Evolutionary conservation across 2,797 vertebrate species (phyloP).

Genomic region (Remorina albescens): DNA sequence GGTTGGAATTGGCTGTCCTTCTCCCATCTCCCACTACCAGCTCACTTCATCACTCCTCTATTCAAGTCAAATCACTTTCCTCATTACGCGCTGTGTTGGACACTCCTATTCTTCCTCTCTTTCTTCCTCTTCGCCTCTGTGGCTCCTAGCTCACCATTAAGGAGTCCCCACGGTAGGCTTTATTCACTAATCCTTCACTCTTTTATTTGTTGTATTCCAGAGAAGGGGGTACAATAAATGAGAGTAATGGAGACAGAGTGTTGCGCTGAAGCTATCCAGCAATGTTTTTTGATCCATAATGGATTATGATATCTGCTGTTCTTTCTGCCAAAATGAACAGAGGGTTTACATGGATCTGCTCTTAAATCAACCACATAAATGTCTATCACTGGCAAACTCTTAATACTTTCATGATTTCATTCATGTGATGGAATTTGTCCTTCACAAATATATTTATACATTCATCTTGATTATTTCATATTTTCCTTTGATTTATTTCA

Average conservation of each 20-base stretch:
- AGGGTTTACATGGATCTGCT: conserved; percentile 37
- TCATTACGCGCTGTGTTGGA: conserved; percentile 53
- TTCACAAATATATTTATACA: conserved; percentile 22
- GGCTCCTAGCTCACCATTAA: conserved; percentile 64
- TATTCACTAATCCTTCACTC: conserved; percentile 50
- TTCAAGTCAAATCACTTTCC: conserved; percentile 63
- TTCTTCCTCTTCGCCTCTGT: conserved; percentile 41
- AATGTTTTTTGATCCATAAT: conserved; percentile 41
- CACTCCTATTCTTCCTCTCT: conserved; percentile 51
- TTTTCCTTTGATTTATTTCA: conserved; percentile 27
- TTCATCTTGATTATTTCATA: conserved; percentile 19
- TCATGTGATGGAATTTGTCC: conserved; percentile 18
- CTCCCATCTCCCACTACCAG: conserved; percentile 43
- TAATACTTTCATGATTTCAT: conserved; percentile 22
- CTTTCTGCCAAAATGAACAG: conserved; percentile 46
- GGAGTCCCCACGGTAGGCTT: conserved; percentile 61
- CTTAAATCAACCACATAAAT: conserved; percentile 35
- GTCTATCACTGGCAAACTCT: conserved; percentile 16
- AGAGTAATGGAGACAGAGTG: conserved; percentile 34
- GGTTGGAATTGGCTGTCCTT: conserved; percentile 47
- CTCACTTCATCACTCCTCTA: conserved; percentile 63
- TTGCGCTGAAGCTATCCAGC: conserved; percentile 33
- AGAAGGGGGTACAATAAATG: conserved; percentile 37
- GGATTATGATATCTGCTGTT: conserved; percentile 47
- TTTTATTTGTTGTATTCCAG: conserved; percentile 44